These are phyloP conservation scores for Hafferia zeledoni DNA, from an alignment of 2,797 vertebrate species.

Conservation along the genomic window DNA sequence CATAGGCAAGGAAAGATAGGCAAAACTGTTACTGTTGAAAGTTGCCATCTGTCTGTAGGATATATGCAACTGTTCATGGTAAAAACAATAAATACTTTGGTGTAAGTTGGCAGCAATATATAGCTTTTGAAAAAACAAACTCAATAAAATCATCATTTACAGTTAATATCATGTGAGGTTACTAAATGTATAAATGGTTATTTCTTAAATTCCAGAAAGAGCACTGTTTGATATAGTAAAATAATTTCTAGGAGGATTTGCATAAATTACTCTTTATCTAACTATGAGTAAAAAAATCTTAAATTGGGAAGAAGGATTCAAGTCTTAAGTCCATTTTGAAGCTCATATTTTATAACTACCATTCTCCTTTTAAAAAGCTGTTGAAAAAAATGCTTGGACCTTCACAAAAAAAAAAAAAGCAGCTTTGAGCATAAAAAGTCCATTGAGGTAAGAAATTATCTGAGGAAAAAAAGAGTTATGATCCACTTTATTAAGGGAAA, in stretches of 20 bases:
- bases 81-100: neutral
- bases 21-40: neutral
- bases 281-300: neutral
- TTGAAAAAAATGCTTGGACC: neutral
- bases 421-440: neutral
- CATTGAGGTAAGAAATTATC: neutral
- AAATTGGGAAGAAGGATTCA: neutral
- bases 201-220: neutral
- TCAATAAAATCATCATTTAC: neutral
- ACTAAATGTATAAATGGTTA: neutral
- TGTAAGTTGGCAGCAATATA: neutral
- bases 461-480: neutral
- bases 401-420: neutral
- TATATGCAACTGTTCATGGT: neutral
- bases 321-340: neutral
- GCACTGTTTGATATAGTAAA: neutral
- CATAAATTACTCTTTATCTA: neutral
- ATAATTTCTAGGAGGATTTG: neutral
- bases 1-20: neutral
- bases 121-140: neutral
- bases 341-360: neutral
- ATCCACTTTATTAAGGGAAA: conserved; percentile 6
- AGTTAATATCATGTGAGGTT: neutral
- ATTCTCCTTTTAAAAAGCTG: neutral
- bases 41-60: neutral